A percentile compares a stretch with the other conserved stretches of the same genome.
Evolutionary conservation across 2,797 vertebrate genomes (phyloP).

Genomic region (Falco columbarius): DNA sequence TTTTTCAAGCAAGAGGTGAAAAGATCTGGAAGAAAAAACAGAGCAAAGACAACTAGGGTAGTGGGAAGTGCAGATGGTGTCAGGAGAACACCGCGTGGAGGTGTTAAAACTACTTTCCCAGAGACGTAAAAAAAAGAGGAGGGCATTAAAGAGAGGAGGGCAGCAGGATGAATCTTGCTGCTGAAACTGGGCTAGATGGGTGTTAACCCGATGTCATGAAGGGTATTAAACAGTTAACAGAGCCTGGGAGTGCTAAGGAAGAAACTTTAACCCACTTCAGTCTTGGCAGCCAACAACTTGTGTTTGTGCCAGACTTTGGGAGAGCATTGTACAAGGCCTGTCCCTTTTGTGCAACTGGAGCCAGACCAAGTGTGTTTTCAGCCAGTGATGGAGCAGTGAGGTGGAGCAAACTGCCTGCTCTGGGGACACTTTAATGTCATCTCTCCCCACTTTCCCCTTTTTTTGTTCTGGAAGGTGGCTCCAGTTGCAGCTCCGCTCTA

Average conservation of each 20-base stretch:
- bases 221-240: background rate
- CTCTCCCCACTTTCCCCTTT: background rate
- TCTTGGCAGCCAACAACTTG: background rate
- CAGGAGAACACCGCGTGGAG: background rate
- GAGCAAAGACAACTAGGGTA: background rate
- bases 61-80: background rate
- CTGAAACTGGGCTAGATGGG: background rate
- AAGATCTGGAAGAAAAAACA: background rate
- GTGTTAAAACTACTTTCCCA: background rate
- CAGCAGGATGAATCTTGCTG: background rate
- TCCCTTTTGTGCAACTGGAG: background rate
- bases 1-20: background rate
- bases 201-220: accelerated
- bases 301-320: slow-evolving; percentile 45
- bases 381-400: accelerated
- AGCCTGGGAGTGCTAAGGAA: background rate
- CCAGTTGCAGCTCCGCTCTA: background rate
- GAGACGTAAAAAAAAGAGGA: background rate
- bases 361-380: background rate
- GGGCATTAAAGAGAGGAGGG: background rate
- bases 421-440: background rate
- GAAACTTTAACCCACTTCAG: slow-evolving; percentile 22
- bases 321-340: background rate
- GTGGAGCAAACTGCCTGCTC: background rate
- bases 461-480: background rate